Evolutionary conservation across 2,888 invertebrate species (phyloP).

Genomic region (Caenorhabditis sp.): DNA sequence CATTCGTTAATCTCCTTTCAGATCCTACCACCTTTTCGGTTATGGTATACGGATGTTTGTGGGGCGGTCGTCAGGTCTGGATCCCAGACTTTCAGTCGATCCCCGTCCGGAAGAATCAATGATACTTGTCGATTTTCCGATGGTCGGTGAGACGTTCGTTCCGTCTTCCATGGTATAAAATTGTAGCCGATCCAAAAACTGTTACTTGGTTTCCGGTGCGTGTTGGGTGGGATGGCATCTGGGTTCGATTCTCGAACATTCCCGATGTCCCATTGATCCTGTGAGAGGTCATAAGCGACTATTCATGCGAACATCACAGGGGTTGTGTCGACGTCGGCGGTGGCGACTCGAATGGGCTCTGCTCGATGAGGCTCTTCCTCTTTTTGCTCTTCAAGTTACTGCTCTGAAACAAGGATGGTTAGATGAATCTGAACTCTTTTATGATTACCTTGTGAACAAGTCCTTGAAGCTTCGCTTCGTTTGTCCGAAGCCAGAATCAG

Average conservation of each 20-base stretch:
- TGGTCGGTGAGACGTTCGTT: background rate
- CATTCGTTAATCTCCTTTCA: constrained; percentile 41
- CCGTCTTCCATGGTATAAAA: background rate
- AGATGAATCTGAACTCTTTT: no score
- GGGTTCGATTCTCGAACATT: constrained; percentile 51
- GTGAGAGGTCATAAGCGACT: background rate
- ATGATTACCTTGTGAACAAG: no score
- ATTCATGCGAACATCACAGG: constrained; percentile 18
- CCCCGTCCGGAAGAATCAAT: constrained; percentile 8
- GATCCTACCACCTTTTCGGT: background rate
- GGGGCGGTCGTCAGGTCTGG: constrained; percentile 1
- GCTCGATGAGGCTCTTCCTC: background rate
- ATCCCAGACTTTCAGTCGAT: constrained; percentile 11
- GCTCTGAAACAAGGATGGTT: no score
- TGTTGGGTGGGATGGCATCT: background rate
- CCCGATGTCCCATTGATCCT: constrained; percentile 3
- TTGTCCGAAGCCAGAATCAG: no score
- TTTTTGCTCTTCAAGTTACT: background rate
- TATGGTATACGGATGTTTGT: background rate
- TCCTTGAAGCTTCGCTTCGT: no score
- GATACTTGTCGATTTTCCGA: background rate
- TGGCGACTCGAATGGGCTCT: background rate
- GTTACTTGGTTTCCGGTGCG: no score
- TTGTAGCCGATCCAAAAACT: no score
- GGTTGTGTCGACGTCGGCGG: background rate